phyloP scores from a whole-genome alignment of 1,140 invertebrate species.

The Sipha flava region DNA sequence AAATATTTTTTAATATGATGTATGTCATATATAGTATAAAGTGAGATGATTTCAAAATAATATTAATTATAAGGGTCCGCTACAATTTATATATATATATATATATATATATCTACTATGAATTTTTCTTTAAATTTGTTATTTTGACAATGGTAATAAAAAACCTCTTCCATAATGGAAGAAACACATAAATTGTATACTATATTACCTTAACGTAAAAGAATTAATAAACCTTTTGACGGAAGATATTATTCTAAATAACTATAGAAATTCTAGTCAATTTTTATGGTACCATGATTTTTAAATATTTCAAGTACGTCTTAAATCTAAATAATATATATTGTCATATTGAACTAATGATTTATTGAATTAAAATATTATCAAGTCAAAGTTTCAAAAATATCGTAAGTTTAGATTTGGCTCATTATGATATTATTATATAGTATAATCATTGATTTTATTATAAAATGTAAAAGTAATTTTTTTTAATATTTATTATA shows the following conservation, averaged over 20 bases:
- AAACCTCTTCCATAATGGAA: conserved; percentile 4
- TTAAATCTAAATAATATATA: no score
- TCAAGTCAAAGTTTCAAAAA: no score
- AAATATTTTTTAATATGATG: neutral
- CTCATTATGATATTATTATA: no score
- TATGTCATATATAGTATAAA: neutral
- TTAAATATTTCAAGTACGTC: neutral
- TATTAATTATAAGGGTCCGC: neutral
- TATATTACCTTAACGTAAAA: neutral
- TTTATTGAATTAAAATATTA: no score
- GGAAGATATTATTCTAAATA: no score
- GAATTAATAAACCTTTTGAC: neutral
- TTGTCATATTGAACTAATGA: no score
- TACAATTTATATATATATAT: no score
- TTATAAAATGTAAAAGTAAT: no score
- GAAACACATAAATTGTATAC: neutral
- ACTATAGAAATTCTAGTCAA: neutral
- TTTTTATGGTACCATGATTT: neutral
- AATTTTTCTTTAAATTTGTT: neutral
- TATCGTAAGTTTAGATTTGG: no score
- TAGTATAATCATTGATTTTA: no score
- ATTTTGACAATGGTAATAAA: neutral
- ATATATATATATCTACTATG: neutral
- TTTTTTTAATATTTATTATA: no score
- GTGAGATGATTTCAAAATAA: neutral